These are phyloP conservation scores for Sternarchorhynchus goeldii DNA, from an alignment of 2,797 vertebrate species.

Conservation along the genomic window DNA sequence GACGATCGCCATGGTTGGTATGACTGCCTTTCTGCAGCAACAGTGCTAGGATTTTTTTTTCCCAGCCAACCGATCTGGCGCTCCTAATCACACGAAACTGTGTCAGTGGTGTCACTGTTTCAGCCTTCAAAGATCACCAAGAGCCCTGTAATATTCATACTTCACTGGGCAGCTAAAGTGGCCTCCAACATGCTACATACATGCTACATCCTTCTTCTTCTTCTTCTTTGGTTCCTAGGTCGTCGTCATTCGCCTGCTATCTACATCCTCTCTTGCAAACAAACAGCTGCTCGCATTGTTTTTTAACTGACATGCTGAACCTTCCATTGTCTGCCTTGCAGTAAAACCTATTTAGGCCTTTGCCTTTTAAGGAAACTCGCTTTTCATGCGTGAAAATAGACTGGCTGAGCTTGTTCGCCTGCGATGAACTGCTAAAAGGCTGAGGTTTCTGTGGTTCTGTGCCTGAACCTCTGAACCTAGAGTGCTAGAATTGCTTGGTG, in stretches of 20 bases:
- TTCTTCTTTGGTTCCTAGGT: too few relatives aligned
- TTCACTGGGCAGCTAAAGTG: too few relatives aligned
- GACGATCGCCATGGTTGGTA: not conserved
- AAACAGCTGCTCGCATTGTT: too few relatives aligned
- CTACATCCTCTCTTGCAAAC: too few relatives aligned
- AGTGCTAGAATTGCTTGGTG: not conserved
- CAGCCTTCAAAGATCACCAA: too few relatives aligned
- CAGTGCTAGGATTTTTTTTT: conserved; percentile 3
- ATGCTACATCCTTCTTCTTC: too few relatives aligned
- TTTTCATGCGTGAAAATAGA: too few relatives aligned
- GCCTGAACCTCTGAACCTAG: not conserved
- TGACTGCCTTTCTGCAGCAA: not conserved
- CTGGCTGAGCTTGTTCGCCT: not conserved
- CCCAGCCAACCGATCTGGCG: not conserved
- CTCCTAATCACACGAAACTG: not conserved
- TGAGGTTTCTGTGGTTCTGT: not conserved
- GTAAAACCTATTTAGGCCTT: not conserved
- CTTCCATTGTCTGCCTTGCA: not conserved
- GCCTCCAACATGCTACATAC: too few relatives aligned
- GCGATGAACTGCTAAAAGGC: not conserved
- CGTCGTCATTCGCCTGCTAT: too few relatives aligned
- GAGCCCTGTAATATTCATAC: too few relatives aligned
- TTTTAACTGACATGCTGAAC: not conserved
- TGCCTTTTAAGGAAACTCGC: too few relatives aligned
- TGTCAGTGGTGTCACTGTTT: too few relatives aligned